These are phyloP conservation scores for Pseudochromis fuscus DNA, from an alignment of 2,797 vertebrate genomes.

Conservation along the genomic window DNA sequence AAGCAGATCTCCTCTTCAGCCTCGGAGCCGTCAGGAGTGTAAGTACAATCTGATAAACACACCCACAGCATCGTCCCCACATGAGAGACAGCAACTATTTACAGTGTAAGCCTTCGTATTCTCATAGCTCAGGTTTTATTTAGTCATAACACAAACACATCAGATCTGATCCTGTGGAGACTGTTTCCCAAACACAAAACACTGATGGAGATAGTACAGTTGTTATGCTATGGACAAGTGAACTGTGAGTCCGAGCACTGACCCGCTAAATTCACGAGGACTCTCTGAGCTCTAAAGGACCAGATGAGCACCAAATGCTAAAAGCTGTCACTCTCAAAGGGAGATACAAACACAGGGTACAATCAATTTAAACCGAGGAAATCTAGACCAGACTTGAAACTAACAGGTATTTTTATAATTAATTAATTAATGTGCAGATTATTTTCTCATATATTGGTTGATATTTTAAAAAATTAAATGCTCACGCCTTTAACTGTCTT, in stretches of 20 bases:
- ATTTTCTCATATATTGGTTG: not conserved
- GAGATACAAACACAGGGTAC: not conserved
- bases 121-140: constrained; percentile 43
- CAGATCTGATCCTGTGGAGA: constrained; percentile 30
- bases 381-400: not conserved
- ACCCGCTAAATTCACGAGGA: constrained; percentile 18
- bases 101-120: constrained; percentile 43
- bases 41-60: constrained; percentile 9
- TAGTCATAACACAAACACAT: constrained; percentile 53
- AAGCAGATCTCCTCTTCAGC: constrained; percentile 38
- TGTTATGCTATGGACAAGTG: not conserved
- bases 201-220: constrained; percentile 16
- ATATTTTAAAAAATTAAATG: too few relatives aligned
- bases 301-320: not conserved
- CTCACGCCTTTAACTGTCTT: too few relatives aligned
- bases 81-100: constrained; percentile 44
- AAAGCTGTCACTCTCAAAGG: not conserved
- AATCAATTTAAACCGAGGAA: not conserved
- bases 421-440: not conserved
- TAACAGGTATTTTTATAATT: not conserved
- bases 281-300: not conserved
- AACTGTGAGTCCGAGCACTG: constrained; percentile 9
- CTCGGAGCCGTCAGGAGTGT: not conserved
- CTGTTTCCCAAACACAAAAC: constrained; percentile 61
- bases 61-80: not conserved